Evolutionary conservation across 2,113 vertebrate species (phyloP).

Genomic region (Acinonyx jubatus): DNA sequence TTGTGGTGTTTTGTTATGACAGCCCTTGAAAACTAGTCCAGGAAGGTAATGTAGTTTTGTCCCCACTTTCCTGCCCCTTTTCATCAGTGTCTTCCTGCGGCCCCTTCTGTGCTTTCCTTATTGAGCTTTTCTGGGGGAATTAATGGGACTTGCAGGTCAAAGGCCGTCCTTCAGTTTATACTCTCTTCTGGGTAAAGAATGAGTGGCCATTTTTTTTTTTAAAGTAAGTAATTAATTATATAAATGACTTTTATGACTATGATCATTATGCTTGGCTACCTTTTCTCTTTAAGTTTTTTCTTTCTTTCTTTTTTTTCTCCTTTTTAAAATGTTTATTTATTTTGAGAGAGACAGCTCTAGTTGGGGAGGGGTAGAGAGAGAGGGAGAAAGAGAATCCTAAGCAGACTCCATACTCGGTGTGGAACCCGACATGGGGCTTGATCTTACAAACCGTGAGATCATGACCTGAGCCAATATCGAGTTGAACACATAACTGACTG

Average conservation of each 20-base stretch:
- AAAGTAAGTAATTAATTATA: background rate
- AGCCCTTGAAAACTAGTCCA: rapidly evolving
- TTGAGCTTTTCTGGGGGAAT: background rate
- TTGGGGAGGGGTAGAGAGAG: too few relatives aligned
- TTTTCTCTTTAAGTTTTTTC: background rate
- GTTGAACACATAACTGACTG: too few relatives aligned
- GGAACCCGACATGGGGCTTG: too few relatives aligned
- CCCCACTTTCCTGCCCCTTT: rapidly evolving
- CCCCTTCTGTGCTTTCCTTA: background rate
- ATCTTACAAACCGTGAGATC: too few relatives aligned
- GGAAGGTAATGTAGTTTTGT: background rate
- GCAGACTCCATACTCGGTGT: too few relatives aligned
- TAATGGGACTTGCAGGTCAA: background rate
- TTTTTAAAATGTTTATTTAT: too few relatives aligned
- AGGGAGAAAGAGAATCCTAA: too few relatives aligned
- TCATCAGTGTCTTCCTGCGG: background rate
- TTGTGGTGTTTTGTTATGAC: background rate
- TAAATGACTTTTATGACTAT: background rate
- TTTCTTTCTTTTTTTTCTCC: too few relatives aligned
- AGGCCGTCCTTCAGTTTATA: background rate
- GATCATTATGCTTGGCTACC: background rate
- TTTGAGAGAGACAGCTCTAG: too few relatives aligned
- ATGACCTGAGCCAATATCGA: too few relatives aligned
- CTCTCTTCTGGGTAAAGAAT: background rate
- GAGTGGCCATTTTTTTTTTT: background rate